These are phyloP conservation scores for Itoplectis maculator DNA, from an alignment of 2,888 invertebrate species.

Conservation along the genomic window DNA sequence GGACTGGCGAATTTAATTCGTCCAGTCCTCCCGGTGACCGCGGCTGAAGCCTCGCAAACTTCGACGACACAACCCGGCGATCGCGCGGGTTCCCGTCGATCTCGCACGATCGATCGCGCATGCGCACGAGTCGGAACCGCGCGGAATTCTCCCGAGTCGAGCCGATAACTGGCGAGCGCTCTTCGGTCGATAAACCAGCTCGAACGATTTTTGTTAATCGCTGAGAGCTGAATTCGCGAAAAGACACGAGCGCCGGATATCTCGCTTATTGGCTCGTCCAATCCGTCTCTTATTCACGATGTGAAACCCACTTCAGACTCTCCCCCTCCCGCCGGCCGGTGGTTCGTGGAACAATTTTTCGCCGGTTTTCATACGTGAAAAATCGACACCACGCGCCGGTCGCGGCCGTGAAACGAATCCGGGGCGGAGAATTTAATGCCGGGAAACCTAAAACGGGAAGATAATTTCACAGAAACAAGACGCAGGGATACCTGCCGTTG, in stretches of 20 bases:
- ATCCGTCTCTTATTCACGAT: conserved; percentile 53
- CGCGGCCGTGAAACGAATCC: neutral
- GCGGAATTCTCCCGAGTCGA: conserved; percentile 22
- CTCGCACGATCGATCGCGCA: no score
- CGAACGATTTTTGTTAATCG: conserved; percentile 34
- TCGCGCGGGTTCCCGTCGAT: no score
- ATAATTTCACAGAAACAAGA: conserved; percentile 57
- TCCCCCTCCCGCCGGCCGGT: neutral
- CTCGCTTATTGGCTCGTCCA: conserved; percentile 15
- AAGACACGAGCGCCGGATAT: conserved; percentile 12
- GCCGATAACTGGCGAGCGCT: conserved; percentile 20
- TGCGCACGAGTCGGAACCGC: conserved; percentile 7
- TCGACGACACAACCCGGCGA: conserved; percentile 19
- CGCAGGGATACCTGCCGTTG: conserved; percentile 53
- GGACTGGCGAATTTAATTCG: conserved; percentile 7
- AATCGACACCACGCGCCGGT: conserved; percentile 5
- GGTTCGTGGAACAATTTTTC: neutral
- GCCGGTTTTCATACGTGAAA: no score
- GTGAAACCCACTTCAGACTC: conserved; percentile 38
- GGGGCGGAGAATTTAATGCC: neutral
- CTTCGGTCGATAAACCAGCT: conserved; percentile 39
- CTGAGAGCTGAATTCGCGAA: conserved; percentile 25
- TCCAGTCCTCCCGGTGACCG: conserved; percentile 14
- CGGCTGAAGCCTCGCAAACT: conserved; percentile 9
- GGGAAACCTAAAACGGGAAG: conserved; percentile 16